Conservation (phyloP, 2,113 vertebrate species). For the Perca flavescens region DNA sequence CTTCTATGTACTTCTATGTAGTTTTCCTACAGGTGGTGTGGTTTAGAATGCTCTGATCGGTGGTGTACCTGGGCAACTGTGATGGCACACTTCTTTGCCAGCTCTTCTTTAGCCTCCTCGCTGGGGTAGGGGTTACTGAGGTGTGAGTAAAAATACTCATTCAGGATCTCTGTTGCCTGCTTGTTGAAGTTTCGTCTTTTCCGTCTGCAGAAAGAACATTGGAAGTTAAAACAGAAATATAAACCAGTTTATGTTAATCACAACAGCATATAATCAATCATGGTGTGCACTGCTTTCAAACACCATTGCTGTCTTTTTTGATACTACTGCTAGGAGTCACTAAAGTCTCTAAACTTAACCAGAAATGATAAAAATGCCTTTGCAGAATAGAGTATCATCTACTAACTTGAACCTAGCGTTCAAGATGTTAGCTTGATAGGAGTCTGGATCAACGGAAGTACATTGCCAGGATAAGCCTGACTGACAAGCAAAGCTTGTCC, state of each 20-base stretch:
- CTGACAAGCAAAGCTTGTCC: too few relatives aligned
- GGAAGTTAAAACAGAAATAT: neutral
- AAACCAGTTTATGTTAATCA: neutral
- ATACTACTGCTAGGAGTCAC: neutral
- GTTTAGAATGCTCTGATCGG: constrained; percentile 16
- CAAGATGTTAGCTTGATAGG: neutral
- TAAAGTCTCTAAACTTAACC: neutral
- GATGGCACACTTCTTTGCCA: constrained; percentile 99
- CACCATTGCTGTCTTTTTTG: too few relatives aligned
- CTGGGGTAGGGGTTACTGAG: constrained; percentile 99
- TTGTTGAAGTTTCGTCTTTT: constrained; percentile 99
- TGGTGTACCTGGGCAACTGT: constrained; percentile 96
- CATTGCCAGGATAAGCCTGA: too few relatives aligned
- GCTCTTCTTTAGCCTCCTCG: constrained; percentile 99
- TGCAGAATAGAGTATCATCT: neutral
- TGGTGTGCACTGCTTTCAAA: neutral
- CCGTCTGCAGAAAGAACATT: constrained; percentile 83
- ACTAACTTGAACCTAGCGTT: neutral
- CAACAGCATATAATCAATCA: neutral
- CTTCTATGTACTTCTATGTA: neutral
- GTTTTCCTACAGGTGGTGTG: constrained; percentile 44
- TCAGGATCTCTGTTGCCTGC: constrained; percentile 99
- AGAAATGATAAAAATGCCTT: neutral
- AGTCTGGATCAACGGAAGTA: too few relatives aligned
- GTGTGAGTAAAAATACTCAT: constrained; percentile 99